A percentile compares a stretch with the other conserved stretches of the same genome.
Evolutionary conservation across 2,797 vertebrate species (phyloP).

Genomic region (Syngnathus acus): DNA sequence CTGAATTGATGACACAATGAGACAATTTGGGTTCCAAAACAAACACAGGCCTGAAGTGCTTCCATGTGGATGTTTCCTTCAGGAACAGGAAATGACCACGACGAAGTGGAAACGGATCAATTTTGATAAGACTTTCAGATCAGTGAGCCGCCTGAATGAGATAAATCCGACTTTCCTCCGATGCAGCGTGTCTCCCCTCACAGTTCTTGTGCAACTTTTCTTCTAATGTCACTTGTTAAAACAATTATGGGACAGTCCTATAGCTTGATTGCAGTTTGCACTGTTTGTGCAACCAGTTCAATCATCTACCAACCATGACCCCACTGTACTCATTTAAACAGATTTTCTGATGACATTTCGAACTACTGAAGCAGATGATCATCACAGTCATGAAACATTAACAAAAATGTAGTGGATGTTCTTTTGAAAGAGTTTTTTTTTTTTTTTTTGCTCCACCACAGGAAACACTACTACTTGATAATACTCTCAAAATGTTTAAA

Average conservation of each 20-base stretch:
- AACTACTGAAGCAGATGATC: not conserved
- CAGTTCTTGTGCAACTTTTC: not conserved
- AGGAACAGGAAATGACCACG: not conserved
- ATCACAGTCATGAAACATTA: not conserved
- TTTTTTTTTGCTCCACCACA: not conserved
- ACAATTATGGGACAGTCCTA: not conserved
- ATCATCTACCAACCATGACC: not conserved
- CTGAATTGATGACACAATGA: not conserved
- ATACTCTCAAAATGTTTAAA: not conserved
- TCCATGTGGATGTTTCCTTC: not conserved
- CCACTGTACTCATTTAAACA: not conserved
- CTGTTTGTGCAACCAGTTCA: not conserved
- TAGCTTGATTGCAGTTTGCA: not conserved
- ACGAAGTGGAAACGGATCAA: not conserved
- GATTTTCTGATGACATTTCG: not conserved
- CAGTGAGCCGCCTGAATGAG: not conserved
- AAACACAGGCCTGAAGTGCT: not conserved
- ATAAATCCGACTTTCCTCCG: not conserved
- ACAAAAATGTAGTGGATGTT: not conserved
- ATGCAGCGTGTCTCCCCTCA: too few relatives aligned
- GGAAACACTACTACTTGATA: not conserved
- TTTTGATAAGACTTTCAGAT: not conserved
- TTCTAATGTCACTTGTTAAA: not conserved
- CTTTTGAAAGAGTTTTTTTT: not conserved
- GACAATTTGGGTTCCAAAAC: not conserved